These are phyloP conservation scores for Nowickia ferox DNA, from an alignment of 2,888 invertebrate species.

Conservation along the genomic window DNA sequence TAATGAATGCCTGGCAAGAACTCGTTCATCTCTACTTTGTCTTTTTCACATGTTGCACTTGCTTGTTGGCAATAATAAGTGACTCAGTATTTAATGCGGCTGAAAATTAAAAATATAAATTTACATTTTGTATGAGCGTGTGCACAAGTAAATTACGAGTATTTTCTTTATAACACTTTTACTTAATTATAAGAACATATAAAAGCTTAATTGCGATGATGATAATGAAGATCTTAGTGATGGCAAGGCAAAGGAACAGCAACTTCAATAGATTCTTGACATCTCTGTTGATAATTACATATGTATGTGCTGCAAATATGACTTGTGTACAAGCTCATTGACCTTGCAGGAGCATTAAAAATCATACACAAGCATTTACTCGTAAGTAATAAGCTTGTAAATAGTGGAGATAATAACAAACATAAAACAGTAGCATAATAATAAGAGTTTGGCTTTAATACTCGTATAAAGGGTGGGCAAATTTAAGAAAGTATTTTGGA, in stretches of 20 bases:
- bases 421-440: too few relatives aligned
- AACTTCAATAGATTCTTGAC: slow-evolving; percentile 6
- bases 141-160: slow-evolving; percentile 21
- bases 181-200: slow-evolving; percentile 14
- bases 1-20: slow-evolving; percentile 63
- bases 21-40: neutral
- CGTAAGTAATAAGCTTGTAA: too few relatives aligned
- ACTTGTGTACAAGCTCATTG: slow-evolving; percentile 27
- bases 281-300: slow-evolving; percentile 7
- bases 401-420: too few relatives aligned
- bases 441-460: too few relatives aligned
- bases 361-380: neutral
- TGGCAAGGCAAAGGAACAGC: slow-evolving; percentile 2
- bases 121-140: slow-evolving; percentile 14
- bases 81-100: slow-evolving; percentile 1
- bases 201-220: slow-evolving; percentile 52
- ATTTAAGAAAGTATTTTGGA: too few relatives aligned
- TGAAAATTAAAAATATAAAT: slow-evolving; percentile 3
- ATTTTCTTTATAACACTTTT: slow-evolving; percentile 12
- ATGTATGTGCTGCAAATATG: slow-evolving; percentile 16
- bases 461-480: too few relatives aligned
- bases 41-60: neutral
- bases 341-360: too few relatives aligned
- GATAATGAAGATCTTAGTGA: slow-evolving; percentile 46
- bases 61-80: neutral